Conservation (phyloP, 2,888 invertebrate genomes). For the Tetramorium bicarinatum region DNA sequence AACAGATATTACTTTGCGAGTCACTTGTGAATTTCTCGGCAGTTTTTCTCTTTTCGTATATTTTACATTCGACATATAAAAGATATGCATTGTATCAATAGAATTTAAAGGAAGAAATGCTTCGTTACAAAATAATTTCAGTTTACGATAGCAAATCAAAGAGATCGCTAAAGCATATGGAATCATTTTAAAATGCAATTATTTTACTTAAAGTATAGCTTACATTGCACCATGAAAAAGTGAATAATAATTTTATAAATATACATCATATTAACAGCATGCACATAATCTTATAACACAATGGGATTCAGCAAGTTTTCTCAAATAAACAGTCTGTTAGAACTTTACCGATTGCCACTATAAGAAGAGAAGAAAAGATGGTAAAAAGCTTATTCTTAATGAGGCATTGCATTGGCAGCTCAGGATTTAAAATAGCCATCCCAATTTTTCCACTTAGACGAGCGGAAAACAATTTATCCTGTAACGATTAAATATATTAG, state of each 20-base stretch:
- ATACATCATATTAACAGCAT: slow-evolving; percentile 37
- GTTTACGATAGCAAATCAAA: slow-evolving; percentile 6
- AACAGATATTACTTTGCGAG: slow-evolving; percentile 3
- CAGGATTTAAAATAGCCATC: slow-evolving; percentile 88
- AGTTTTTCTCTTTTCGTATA: neutral
- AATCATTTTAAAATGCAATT: slow-evolving; percentile 33
- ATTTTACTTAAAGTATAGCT: slow-evolving; percentile 32
- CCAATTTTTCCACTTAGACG: slow-evolving; percentile 88
- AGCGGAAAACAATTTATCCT: slow-evolving; percentile 88
- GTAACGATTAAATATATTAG: slow-evolving; percentile 70
- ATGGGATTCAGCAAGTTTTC: slow-evolving; percentile 65
- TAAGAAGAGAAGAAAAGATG: slow-evolving; percentile 85
- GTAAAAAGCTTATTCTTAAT: slow-evolving; percentile 89
- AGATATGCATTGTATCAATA: neutral
- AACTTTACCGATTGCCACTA: slow-evolving; percentile 86
- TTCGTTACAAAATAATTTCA: slow-evolving; percentile 19
- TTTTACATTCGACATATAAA: neutral
- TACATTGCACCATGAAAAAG: slow-evolving; percentile 27
- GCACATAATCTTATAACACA: slow-evolving; percentile 34
- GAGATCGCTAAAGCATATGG: slow-evolving; percentile 6
- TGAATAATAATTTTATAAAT: slow-evolving; percentile 51
- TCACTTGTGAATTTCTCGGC: neutral
- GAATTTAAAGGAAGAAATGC: neutral
- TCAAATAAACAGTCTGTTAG: slow-evolving; percentile 81
- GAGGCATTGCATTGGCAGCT: slow-evolving; percentile 89